Conservation (phyloP, 2,797 vertebrate species). For the Brachyalestes nurse region DNA sequence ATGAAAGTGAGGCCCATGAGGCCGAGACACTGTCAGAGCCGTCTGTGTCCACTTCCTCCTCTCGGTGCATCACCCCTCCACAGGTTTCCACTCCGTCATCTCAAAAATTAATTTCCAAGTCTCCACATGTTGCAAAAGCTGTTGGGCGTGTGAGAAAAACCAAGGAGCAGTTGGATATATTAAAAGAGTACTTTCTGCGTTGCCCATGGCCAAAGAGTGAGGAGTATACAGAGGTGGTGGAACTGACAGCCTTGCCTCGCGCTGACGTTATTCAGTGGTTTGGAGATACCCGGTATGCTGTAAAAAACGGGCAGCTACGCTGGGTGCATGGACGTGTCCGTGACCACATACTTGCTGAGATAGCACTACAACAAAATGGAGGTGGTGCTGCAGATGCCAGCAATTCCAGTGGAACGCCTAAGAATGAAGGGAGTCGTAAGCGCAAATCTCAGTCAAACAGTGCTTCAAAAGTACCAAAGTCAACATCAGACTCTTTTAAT, state of each 20-base stretch:
- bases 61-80: constrained; percentile 58
- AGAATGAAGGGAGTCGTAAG: constrained; percentile 71
- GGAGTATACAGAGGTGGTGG: constrained; percentile 86
- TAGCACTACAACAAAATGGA: constrained; percentile 72
- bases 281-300: constrained; percentile 90
- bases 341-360: constrained; percentile 79
- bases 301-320: constrained; percentile 90
- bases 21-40: constrained; percentile 60
- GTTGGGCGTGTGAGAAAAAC: constrained; percentile 86
- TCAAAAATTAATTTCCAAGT: constrained; percentile 68
- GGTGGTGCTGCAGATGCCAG: constrained; percentile 62
- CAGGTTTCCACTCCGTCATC: constrained; percentile 48
- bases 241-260: constrained; percentile 85
- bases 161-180: constrained; percentile 87
- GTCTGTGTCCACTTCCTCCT: constrained; percentile 62
- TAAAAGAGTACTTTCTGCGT: constrained; percentile 88
- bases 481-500: constrained; percentile 68
- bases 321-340: constrained; percentile 88
- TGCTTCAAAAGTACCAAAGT: constrained; percentile 31
- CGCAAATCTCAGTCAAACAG: constrained; percentile 69
- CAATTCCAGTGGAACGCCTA: constrained; percentile 54
- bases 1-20: constrained; percentile 70
- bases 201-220: constrained; percentile 90
- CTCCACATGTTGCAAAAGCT: constrained; percentile 65
- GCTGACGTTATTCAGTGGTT: constrained; percentile 94